Percentiles rank a stretch among this genome's conserved stretches.
Conservation (phyloP, 2,797 vertebrate species). For the Enteromius unitaeniatus region DNA sequence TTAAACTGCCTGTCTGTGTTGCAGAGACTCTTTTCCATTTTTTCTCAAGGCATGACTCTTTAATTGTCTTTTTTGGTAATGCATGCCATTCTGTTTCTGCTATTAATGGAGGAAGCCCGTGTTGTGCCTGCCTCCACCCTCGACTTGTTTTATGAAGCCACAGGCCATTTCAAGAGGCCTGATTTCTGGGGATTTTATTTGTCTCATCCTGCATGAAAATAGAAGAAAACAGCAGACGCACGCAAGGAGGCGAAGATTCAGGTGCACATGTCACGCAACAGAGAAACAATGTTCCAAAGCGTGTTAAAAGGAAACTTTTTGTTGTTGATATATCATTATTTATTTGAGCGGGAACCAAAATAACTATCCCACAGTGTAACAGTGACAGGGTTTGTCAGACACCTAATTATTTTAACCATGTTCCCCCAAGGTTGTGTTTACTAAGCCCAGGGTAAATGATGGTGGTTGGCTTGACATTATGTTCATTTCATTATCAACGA, state of each 20-base stretch:
- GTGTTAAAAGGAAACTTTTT: constrained; percentile 19
- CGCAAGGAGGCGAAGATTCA: neutral
- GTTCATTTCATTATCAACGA: constrained; percentile 43
- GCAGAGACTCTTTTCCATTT: constrained; percentile 38
- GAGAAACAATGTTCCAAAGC: constrained; percentile 3
- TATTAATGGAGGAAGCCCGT: constrained; percentile 27
- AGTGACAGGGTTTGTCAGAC: constrained; percentile 48
- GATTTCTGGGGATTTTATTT: constrained; percentile 35
- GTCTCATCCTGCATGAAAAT: constrained; percentile 29
- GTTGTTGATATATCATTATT: constrained; percentile 35
- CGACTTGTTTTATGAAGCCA: constrained; percentile 60
- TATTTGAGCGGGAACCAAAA: constrained; percentile 15
- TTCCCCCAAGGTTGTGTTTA: constrained; percentile 36
- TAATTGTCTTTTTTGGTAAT: constrained; percentile 22
- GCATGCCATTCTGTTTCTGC: constrained; percentile 24
- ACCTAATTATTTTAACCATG: constrained; percentile 55
- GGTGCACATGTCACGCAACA: constrained; percentile 38
- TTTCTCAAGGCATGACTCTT: constrained; percentile 18
- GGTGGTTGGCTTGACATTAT: constrained; percentile 49
- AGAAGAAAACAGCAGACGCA: neutral
- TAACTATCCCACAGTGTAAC: constrained; percentile 28
- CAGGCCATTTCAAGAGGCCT: constrained; percentile 68
- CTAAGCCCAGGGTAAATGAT: constrained; percentile 52
- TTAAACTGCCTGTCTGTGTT: constrained; percentile 44
- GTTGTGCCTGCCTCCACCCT: constrained; percentile 22